Conservation (phyloP, 2,797 vertebrate species). For the Onychomys arenicola region DNA sequence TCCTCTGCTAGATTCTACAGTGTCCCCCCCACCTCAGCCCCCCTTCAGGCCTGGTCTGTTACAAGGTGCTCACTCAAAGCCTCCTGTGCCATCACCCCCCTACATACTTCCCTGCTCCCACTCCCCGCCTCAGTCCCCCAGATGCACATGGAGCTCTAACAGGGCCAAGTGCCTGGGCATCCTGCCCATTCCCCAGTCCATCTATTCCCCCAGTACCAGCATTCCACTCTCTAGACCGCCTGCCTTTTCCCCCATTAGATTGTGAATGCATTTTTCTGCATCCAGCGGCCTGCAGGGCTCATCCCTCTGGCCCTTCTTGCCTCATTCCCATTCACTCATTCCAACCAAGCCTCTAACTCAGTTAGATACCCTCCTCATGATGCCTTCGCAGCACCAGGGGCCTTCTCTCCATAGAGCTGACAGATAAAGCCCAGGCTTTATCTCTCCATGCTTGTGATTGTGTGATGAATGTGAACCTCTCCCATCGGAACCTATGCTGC, state of each 20-base stretch:
- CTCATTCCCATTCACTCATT: neutral
- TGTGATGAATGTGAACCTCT: neutral
- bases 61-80: neutral
- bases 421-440: neutral
- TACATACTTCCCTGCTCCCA: too few relatives aligned
- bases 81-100: neutral
- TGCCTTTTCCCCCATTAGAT: neutral
- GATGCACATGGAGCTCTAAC: neutral
- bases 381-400: neutral
- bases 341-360: neutral
- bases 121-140: neutral
- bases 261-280: neutral
- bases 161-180: neutral
- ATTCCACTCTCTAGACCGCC: neutral
- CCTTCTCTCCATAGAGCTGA: neutral
- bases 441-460: neutral
- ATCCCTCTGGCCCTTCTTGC: neutral
- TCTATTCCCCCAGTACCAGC: neutral
- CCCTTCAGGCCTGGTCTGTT: neutral
- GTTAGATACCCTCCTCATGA: neutral
- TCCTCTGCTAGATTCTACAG: neutral
- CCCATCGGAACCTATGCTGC: neutral
- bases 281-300: neutral
- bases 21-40: too few relatives aligned
- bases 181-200: neutral